Evolutionary conservation across 2,113 vertebrate genomes (phyloP).

Genomic region (Hypomesus transpacificus): DNA sequence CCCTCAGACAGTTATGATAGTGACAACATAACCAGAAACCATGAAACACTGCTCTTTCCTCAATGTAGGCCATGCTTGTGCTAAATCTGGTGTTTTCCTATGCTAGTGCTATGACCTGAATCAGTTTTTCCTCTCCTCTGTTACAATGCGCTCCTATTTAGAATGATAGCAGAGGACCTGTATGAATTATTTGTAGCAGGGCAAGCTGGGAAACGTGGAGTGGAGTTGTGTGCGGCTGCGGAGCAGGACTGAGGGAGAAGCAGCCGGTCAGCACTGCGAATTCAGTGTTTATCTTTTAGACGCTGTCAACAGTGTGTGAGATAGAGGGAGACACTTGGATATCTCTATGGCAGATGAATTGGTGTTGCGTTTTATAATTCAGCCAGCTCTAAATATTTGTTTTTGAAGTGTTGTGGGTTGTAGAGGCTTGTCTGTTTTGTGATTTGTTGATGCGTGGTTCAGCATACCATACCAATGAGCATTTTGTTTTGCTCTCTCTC

Average conservation of each 20-base stretch:
- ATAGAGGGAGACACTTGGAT: no score
- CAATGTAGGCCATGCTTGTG: constrained; percentile 37
- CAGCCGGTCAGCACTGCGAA: background rate
- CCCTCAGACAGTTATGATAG: no score
- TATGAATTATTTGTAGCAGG: constrained; percentile 48
- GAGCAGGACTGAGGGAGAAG: background rate
- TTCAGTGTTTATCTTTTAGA: background rate
- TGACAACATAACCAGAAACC: no score
- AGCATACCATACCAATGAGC: background rate
- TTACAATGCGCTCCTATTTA: constrained; percentile 64
- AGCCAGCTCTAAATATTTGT: no score
- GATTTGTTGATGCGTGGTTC: background rate
- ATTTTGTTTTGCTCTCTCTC: background rate
- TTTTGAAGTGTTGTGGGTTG: no score
- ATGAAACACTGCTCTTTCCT: constrained; percentile 12
- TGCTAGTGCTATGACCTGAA: constrained; percentile 52
- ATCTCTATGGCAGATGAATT: no score
- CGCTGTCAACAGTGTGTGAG: no score
- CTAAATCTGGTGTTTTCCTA: constrained; percentile 51
- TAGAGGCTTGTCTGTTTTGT: no score
- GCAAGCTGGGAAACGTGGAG: constrained; percentile 47
- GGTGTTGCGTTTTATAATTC: no score
- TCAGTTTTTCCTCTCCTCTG: constrained; percentile 58
- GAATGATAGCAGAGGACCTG: constrained; percentile 57
- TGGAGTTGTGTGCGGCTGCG: constrained; percentile 21